Evolutionary conservation across 1,140 invertebrate genomes (phyloP).

Genomic region (Zaprionus tsacasi): DNA sequence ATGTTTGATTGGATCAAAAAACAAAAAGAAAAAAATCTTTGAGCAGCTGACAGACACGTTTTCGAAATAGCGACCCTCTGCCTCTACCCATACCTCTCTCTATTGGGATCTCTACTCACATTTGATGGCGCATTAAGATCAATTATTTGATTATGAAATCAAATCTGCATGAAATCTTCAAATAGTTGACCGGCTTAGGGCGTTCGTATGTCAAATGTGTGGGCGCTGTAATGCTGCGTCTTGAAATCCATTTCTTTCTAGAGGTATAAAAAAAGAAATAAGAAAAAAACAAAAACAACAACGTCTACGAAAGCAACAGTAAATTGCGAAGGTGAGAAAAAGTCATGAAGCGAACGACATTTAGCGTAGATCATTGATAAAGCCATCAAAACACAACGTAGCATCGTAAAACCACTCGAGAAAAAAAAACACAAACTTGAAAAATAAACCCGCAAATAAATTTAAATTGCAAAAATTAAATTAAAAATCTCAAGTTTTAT

Average conservation of each 20-base stretch:
- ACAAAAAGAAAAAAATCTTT: constrained; percentile 15
- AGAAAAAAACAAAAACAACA: constrained; percentile 6
- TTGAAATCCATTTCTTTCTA: background rate
- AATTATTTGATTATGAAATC: constrained; percentile 83
- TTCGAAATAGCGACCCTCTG: constrained; percentile 7
- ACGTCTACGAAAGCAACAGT: constrained; percentile 38
- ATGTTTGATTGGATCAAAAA: constrained; percentile 74
- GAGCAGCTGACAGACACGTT: constrained; percentile 62
- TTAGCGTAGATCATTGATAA: constrained; percentile 65
- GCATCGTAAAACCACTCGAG: constrained; percentile 33
- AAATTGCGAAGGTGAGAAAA: constrained; percentile 42
- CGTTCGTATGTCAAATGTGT: constrained; percentile 53
- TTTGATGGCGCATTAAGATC: constrained; percentile 83
- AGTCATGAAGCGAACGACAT: constrained; percentile 33
- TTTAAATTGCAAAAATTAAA: constrained; percentile 67
- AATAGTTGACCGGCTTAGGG: constrained; percentile 68
- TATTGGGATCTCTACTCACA: constrained; percentile 23
- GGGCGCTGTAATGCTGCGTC: constrained; percentile 44
- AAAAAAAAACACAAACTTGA: constrained; percentile 29
- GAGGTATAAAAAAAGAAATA: constrained; percentile 23
- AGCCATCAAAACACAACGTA: constrained; percentile 49
- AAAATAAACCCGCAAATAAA: constrained; percentile 40
- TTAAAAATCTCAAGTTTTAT: constrained; percentile 57
- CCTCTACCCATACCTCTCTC: too few species aligned
- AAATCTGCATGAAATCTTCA: constrained; percentile 80